Evolutionary conservation across 2,888 invertebrate genomes (phyloP).

Genomic region (Zaprionus bogoriensis): DNA sequence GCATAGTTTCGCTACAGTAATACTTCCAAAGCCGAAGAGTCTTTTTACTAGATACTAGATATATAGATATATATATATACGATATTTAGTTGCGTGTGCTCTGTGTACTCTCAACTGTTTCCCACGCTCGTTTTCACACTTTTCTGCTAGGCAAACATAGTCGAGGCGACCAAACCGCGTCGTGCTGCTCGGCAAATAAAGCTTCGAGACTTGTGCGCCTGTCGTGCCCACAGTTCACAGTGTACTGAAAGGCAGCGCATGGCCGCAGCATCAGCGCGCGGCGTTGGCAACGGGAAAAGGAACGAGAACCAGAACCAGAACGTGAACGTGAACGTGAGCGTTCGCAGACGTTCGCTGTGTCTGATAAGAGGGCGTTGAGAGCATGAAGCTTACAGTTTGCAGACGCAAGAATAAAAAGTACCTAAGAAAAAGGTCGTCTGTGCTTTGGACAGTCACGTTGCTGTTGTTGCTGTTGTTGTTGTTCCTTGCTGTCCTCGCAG

Average conservation of each 20-base stretch:
- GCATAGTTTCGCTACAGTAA: slow-evolving; percentile 12
- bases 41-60: too few relatives aligned
- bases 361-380: slow-evolving; percentile 60
- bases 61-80: too few relatives aligned
- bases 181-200: slow-evolving; percentile 2
- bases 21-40: slow-evolving; percentile 6
- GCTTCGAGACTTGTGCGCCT: slow-evolving; percentile 29
- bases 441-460: slow-evolving; percentile 40
- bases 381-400: slow-evolving; percentile 44
- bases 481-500: background rate
- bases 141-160: slow-evolving; percentile 13
- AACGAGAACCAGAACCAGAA: slow-evolving; percentile 19
- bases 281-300: background rate
- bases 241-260: slow-evolving; percentile 56
- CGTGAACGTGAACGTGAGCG: slow-evolving; percentile 24
- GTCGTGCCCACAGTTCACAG: slow-evolving; percentile 59
- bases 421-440: slow-evolving; percentile 18
- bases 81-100: background rate
- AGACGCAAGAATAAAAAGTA: slow-evolving; percentile 32
- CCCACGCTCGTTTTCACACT: slow-evolving; percentile 26
- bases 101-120: background rate
- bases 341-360: too few relatives aligned
- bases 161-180: slow-evolving; percentile 10
- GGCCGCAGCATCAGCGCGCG: slow-evolving; percentile 56
- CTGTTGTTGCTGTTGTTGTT: slow-evolving; percentile 20